These are phyloP conservation scores for Pteria penguin DNA, from an alignment of 2,888 invertebrate species.

Conservation along the genomic window DNA sequence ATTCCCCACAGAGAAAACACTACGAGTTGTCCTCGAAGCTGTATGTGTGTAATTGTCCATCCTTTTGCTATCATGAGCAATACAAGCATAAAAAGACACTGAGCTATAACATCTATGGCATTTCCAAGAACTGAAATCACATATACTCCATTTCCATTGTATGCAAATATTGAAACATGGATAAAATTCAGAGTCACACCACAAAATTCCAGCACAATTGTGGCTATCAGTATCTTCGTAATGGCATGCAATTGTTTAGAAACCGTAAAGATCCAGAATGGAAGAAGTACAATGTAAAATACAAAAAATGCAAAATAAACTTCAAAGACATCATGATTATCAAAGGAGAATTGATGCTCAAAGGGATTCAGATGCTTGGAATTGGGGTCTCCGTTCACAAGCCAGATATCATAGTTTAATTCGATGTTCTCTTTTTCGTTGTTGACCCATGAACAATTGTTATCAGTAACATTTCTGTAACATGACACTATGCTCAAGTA, in stretches of 20 bases:
- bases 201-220: constrained; percentile 90
- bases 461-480: constrained; percentile 82
- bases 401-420: constrained; percentile 93
- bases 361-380: constrained; percentile 88
- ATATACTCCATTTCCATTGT: constrained; percentile 93
- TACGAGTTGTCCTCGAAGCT: constrained; percentile 91
- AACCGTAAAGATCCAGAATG: constrained; percentile 94
- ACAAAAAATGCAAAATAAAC: constrained; percentile 93
- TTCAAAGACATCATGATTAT: constrained; percentile 91
- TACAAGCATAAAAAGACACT: constrained; percentile 95
- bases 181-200: constrained; percentile 92
- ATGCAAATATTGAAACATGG: constrained; percentile 93
- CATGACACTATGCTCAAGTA: constrained; percentile 97
- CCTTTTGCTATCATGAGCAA: constrained; percentile 96
- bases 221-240: constrained; percentile 92
- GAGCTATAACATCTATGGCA: constrained; percentile 93
- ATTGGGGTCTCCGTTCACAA: constrained; percentile 97
- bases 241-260: constrained; percentile 93
- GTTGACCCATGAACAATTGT: constrained; percentile 69
- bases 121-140: constrained; percentile 92
- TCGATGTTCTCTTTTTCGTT: constrained; percentile 63
- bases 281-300: constrained; percentile 90
- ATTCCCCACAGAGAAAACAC: constrained; percentile 94
- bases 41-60: constrained; percentile 95
- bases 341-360: constrained; percentile 97